Conservation (phyloP, 2,113 vertebrate species). For the Epinephelus cyanopodus region DNA sequence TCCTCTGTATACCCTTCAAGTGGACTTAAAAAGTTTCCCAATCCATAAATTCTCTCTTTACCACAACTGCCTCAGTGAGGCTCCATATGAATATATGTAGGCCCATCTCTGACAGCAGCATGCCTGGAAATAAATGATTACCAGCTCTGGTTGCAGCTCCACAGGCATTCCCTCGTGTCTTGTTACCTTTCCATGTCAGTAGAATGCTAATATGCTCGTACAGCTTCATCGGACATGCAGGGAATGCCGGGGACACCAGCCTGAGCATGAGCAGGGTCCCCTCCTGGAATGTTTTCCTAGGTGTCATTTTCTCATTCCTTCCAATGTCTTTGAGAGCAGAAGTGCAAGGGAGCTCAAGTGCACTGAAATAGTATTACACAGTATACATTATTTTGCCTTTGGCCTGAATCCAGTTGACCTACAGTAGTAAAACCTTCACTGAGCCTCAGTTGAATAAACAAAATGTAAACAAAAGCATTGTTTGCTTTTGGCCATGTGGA, state of each 20-base stretch:
- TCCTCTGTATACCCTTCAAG: conserved; percentile 1
- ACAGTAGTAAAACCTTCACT: conserved; percentile 14
- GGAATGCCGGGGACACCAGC: conserved; percentile 68
- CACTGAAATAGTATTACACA: conserved; percentile 55
- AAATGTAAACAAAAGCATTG: neutral
- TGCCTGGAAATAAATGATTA: conserved; percentile 81
- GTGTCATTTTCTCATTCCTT: conserved; percentile 82
- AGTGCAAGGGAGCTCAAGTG: conserved; percentile 56
- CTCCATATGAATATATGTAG: conserved; percentile 44
- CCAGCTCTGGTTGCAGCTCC: conserved; percentile 76
- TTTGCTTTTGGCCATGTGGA: neutral
- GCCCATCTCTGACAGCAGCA: conserved; percentile 58
- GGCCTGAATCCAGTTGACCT: conserved; percentile 35
- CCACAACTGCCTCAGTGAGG: conserved; percentile 40
- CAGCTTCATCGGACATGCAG: conserved; percentile 70
- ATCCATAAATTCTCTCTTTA: conserved; percentile 26
- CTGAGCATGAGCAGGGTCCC: conserved; percentile 75
- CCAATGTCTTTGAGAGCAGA: conserved; percentile 60
- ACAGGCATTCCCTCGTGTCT: conserved; percentile 67
- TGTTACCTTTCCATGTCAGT: conserved; percentile 80
- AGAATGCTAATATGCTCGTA: conserved; percentile 81
- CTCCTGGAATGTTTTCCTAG: conserved; percentile 80
- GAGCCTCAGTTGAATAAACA: conserved; percentile 14
- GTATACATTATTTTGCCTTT: conserved; percentile 22
- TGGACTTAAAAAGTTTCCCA: neutral